A percentile compares a stretch with the other conserved stretches of the same genome.
Evolutionary conservation across 2,113 vertebrate species (phyloP).

Genomic region (Cryptotis parvus): DNA sequence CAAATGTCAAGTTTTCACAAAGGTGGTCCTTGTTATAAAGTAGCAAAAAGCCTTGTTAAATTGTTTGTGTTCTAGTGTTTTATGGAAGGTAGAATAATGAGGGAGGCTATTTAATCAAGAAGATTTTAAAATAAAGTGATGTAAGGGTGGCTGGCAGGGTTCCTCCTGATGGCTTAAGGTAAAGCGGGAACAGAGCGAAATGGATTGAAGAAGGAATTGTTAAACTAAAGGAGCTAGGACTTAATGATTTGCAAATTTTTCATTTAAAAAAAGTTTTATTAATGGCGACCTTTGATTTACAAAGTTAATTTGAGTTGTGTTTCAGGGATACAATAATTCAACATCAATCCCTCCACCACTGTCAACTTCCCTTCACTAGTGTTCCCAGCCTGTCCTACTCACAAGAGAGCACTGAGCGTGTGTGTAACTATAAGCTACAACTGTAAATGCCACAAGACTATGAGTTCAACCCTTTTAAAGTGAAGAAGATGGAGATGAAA

Average conservation of each 20-base stretch:
- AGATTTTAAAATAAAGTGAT: background rate
- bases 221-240: background rate
- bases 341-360: no score
- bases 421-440: background rate
- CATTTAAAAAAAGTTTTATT: background rate
- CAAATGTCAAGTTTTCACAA: background rate
- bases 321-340: no score
- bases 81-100: background rate
- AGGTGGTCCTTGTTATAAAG: background rate
- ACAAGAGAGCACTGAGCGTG: background rate
- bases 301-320: no score
- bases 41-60: background rate
- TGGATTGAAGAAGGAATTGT: background rate
- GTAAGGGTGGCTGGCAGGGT: background rate
- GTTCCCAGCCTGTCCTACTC: background rate
- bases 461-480: background rate
- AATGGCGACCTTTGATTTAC: background rate
- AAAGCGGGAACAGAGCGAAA: background rate
- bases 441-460: background rate
- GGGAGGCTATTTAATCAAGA: background rate
- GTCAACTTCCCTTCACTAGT: no score
- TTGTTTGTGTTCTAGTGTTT: background rate
- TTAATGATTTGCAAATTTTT: background rate
- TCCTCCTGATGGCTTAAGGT: background rate
- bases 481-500: background rate